These are phyloP conservation scores for Phyllostomus hastatus DNA, from an alignment of 2,113 vertebrate genomes.

Conservation along the genomic window DNA sequence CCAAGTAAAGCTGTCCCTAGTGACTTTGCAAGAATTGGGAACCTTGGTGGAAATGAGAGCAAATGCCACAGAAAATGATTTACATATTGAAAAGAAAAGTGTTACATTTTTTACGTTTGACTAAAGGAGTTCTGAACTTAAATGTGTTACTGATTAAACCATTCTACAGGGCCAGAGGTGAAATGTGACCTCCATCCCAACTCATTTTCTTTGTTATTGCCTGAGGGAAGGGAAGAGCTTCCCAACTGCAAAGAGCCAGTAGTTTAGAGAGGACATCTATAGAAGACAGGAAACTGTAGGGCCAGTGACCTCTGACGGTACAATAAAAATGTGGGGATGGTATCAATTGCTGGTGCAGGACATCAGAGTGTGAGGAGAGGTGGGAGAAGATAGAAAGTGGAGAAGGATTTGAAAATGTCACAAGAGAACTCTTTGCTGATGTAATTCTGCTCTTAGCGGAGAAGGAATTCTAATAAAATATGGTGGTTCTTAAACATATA, in stretches of 20 bases:
- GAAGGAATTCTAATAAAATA: neutral
- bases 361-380: neutral
- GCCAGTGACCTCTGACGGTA: neutral
- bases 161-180: neutral
- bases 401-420: neutral
- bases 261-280: neutral
- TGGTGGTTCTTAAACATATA: neutral
- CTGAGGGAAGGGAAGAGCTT: neutral
- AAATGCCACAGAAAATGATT: conserved; percentile 44
- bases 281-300: neutral
- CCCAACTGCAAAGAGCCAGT: neutral
- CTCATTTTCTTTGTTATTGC: neutral
- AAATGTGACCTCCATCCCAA: neutral
- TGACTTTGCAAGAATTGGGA: conserved; percentile 41
- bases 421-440: neutral
- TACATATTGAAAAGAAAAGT: conserved; percentile 39
- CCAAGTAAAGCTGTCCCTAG: conserved; percentile 29
- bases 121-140: neutral
- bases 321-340: neutral
- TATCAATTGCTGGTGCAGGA: neutral
- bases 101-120: neutral
- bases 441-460: neutral
- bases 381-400: neutral
- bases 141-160: conserved; percentile 22
- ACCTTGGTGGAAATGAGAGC: conserved; percentile 19